Percentiles rank a stretch among this genome's conserved stretches.
phyloP scores from a whole-genome alignment of 2,113 vertebrate genomes.

The Phyllostomus discolor region DNA sequence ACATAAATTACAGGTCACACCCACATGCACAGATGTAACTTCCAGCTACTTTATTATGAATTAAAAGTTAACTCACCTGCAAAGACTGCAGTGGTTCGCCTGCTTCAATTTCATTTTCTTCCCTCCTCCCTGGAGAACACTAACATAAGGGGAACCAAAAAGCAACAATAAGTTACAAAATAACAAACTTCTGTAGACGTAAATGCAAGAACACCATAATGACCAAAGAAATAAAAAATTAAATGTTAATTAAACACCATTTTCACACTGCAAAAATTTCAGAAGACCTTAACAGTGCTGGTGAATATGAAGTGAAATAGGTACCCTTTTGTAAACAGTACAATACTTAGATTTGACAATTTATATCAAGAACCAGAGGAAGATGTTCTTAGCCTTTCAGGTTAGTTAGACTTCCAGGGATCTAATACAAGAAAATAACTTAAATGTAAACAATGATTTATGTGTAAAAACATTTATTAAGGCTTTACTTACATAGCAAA shows the following conservation, averaged over 20 bases:
- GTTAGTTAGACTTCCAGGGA: neutral
- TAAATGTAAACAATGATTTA: neutral
- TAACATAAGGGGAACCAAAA: neutral
- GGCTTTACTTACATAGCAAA: neutral
- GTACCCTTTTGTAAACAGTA: neutral
- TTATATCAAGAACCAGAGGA: neutral
- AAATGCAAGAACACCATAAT: neutral
- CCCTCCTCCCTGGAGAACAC: neutral
- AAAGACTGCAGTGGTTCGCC: neutral
- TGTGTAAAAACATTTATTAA: slow-evolving; percentile 2
- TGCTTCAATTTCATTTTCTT: slow-evolving; percentile 11
- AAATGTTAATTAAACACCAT: neutral
- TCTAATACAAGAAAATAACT: neutral
- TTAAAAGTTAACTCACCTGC: slow-evolving; percentile 7
- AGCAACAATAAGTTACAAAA: neutral
- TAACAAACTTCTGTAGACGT: neutral
- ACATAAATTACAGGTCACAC: neutral
- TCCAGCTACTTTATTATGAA: neutral
- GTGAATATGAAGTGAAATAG: neutral
- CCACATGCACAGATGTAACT: neutral
- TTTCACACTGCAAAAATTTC: neutral
- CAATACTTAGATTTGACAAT: neutral
- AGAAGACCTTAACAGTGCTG: neutral
- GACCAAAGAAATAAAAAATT: neutral
- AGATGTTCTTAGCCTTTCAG: neutral